Evolutionary conservation across 23 tunicate species (phyloP).

Genomic region (Diplosoma virens): DNA sequence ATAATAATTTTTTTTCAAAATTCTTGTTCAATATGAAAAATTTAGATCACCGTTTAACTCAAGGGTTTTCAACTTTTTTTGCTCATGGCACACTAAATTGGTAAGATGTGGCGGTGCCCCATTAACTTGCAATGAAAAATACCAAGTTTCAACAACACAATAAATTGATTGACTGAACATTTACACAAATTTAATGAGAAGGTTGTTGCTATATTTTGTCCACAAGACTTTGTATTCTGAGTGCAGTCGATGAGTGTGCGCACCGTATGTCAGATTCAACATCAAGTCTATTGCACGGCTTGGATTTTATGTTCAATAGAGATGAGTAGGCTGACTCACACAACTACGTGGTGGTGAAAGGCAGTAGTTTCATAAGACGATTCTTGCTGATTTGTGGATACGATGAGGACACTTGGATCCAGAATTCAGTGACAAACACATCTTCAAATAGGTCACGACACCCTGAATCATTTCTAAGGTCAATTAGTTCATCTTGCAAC

Average conservation of each 20-base stretch:
- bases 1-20: too few relatives aligned
- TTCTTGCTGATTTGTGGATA: constrained; percentile 32
- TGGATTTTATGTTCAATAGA: constrained; percentile 28
- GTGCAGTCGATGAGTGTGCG: constrained; percentile 22
- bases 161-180: background rate
- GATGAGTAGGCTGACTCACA: constrained; percentile 24
- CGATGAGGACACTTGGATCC: constrained; percentile 19
- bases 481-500: constrained; percentile 47
- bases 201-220: constrained; percentile 20
- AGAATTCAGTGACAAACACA: constrained; percentile 49
- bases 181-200: constrained; percentile 12
- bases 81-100: too few relatives aligned
- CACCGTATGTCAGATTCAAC: constrained; percentile 19
- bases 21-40: too few relatives aligned
- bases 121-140: too few relatives aligned
- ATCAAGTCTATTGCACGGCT: constrained; percentile 16
- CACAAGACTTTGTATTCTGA: constrained; percentile 27
- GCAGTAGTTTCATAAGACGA: constrained; percentile 48
- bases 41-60: too few relatives aligned
- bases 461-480: constrained; percentile 49
- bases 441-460: constrained; percentile 50
- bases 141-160: too few relatives aligned
- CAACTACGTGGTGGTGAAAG: constrained; percentile 49
- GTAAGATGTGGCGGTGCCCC: too few relatives aligned
- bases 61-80: too few relatives aligned